phyloP scores from a whole-genome alignment of 2,888 invertebrate genomes.

The Leptinotarsa haldemani region DNA sequence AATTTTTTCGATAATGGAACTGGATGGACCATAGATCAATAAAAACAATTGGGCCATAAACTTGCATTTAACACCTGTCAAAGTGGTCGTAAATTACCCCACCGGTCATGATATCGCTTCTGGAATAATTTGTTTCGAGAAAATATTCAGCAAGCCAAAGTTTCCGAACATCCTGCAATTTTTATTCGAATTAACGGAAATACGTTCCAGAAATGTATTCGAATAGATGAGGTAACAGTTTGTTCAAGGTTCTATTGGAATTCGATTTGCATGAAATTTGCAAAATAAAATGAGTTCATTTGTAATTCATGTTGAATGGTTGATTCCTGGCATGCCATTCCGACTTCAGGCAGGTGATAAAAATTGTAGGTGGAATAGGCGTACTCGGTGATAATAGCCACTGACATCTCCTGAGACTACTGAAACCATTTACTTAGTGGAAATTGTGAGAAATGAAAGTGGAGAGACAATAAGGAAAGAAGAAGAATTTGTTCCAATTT shows the following conservation, averaged over 20 bases:
- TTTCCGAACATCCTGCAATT: neutral
- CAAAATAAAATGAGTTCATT: neutral
- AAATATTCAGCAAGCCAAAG: neutral
- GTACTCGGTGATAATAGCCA: neutral
- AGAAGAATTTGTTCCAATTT: no score
- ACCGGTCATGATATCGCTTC: no score
- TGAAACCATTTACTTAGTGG: no score
- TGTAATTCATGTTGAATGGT: neutral
- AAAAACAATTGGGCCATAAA: no score
- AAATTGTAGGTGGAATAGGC: no score
- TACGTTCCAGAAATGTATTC: neutral
- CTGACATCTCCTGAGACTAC: neutral
- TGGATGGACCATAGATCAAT: no score
- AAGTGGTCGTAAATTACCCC: no score
- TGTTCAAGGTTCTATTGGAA: neutral
- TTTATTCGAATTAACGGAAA: neutral
- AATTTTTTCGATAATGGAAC: no score
- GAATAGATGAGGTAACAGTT: slow-evolving; percentile 5
- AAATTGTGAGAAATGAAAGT: no score
- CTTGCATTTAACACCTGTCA: no score
- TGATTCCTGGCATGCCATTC: neutral
- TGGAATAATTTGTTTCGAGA: no score
- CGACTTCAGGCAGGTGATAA: neutral
- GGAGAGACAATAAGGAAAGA: no score
- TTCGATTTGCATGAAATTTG: slow-evolving; percentile 7